Evolutionary conservation across 2,797 vertebrate species (phyloP).

Genomic region (Lithobates sylvaticus): DNA sequence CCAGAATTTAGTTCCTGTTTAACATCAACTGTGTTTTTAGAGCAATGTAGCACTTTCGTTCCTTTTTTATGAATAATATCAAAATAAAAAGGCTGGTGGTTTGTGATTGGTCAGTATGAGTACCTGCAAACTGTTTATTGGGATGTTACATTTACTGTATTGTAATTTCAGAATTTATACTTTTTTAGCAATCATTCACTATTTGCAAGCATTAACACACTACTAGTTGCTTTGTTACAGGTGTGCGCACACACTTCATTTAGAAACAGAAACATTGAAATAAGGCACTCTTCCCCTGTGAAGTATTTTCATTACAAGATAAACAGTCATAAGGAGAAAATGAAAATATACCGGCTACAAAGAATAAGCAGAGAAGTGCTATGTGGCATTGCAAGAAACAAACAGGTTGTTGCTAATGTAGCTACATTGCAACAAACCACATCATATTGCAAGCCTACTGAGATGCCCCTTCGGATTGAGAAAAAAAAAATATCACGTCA

Average conservation of each 20-base stretch:
- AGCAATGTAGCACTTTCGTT: too few species aligned
- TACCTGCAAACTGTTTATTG: too few species aligned
- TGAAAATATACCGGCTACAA: background rate
- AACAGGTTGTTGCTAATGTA: background rate
- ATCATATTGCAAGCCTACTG: background rate
- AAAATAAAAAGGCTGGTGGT: too few species aligned
- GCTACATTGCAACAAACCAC: constrained; percentile 9
- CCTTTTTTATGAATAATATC: too few species aligned
- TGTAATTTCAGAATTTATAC: too few species aligned
- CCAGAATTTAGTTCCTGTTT: too few species aligned
- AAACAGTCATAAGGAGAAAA: background rate
- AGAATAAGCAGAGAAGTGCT: background rate
- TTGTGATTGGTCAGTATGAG: too few species aligned
- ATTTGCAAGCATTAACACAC: too few species aligned
- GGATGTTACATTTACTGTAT: too few species aligned
- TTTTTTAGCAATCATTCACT: too few species aligned
- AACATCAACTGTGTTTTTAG: too few species aligned
- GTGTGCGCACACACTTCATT: background rate
- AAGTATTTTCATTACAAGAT: background rate
- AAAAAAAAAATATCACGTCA: background rate
- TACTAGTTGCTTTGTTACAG: background rate
- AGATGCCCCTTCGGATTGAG: constrained; percentile 2
- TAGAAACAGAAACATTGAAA: background rate
- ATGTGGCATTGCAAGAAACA: background rate
- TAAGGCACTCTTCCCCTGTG: background rate